These are phyloP conservation scores for Mythimna albipuncta DNA, from an alignment of 2,888 invertebrate species.

Conservation along the genomic window DNA sequence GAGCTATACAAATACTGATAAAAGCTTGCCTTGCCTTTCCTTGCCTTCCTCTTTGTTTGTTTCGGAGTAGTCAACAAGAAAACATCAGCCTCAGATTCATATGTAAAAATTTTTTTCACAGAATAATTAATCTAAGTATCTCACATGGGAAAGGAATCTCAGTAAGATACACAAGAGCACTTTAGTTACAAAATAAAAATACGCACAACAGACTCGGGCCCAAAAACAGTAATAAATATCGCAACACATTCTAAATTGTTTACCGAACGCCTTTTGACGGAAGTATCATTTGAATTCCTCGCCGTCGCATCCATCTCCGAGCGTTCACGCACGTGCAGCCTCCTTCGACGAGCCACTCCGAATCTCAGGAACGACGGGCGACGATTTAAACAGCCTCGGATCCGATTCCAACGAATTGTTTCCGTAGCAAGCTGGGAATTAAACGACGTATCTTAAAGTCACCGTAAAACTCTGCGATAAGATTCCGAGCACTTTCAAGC, in stretches of 20 bases:
- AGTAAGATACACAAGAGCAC: neutral
- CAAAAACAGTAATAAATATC: constrained; percentile 30
- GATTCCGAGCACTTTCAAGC: constrained; percentile 54
- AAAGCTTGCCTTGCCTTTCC: no score
- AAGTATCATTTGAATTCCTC: constrained; percentile 49
- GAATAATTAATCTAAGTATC: no score
- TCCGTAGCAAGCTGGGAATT: constrained; percentile 57
- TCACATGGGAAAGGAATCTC: no score
- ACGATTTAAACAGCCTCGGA: constrained; percentile 51
- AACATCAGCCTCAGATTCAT: no score
- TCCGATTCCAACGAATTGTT: constrained; percentile 58
- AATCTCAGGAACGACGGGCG: constrained; percentile 38
- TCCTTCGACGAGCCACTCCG: constrained; percentile 29
- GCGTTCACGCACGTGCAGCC: constrained; percentile 60
- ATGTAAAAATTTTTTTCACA: no score
- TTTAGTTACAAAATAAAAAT: neutral
- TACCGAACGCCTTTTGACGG: constrained; percentile 33
- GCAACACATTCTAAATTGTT: constrained; percentile 31
- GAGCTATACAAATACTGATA: no score
- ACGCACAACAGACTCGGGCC: neutral
- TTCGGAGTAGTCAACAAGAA: no score
- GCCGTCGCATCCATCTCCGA: constrained; percentile 49
- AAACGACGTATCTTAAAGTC: constrained; percentile 60
- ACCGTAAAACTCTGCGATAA: constrained; percentile 63
- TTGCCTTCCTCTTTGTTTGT: no score